Percentiles rank a stretch among this genome's conserved stretches.
These are phyloP conservation scores for Spialia ferax DNA, from an alignment of 2,888 invertebrate genomes.

Conservation along the genomic window DNA sequence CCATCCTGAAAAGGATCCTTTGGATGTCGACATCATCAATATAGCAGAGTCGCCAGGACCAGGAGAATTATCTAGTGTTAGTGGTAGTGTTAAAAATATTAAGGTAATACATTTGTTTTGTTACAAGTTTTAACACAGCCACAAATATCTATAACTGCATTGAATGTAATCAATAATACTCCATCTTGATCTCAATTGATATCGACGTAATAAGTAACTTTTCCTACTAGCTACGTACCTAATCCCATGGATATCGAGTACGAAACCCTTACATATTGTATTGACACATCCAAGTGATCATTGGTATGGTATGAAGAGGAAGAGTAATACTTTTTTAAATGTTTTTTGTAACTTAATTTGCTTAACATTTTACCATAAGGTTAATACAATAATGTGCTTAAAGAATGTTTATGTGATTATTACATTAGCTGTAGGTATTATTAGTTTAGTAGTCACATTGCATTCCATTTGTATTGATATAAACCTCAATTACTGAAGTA, in stretches of 20 bases:
- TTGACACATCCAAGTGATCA: not conserved
- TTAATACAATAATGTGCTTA: not conserved
- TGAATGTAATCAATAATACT: slow-evolving; percentile 18
- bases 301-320: no score
- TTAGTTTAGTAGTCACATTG: no score
- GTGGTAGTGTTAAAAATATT: slow-evolving; percentile 70
- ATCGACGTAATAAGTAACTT: slow-evolving; percentile 19
- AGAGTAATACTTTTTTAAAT: not conserved
- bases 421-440: no score
- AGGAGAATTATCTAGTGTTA: slow-evolving; percentile 68
- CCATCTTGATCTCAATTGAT: slow-evolving; percentile 29
- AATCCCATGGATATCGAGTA: not conserved
- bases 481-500: not conserved
- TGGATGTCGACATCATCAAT: slow-evolving; percentile 64
- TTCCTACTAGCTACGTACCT: not conserved
- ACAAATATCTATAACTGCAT: not conserved
- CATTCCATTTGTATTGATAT: not conserved
- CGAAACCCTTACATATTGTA: not conserved
- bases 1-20: slow-evolving; percentile 67
- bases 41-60: slow-evolving; percentile 65
- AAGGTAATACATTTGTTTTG: slow-evolving; percentile 59
- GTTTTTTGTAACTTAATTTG: not conserved
- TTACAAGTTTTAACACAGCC: not conserved
- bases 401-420: slow-evolving; percentile 1
- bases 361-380: not conserved